Evolutionary conservation across 2,888 invertebrate species (phyloP).

Genomic region (Chaitophorus viminalis): DNA sequence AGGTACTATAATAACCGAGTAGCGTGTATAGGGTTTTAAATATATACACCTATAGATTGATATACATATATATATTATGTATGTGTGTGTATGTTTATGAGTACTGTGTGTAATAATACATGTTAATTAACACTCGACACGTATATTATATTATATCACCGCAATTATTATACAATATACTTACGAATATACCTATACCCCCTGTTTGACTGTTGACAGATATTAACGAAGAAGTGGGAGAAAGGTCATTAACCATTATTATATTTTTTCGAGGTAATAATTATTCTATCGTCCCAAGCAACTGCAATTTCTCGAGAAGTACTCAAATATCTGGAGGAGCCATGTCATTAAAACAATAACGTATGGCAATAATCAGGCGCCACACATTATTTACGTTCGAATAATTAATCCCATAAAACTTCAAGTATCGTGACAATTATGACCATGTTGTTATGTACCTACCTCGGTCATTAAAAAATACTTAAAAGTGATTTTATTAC

Average conservation of each 20-base stretch:
- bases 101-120: not conserved
- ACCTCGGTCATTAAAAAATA: constrained; percentile 24
- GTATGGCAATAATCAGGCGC: constrained; percentile 31
- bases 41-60: not conserved
- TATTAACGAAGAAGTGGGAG: constrained; percentile 28
- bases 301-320: constrained; percentile 9
- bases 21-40: too few relatives aligned
- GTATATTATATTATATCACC: not conserved
- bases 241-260: constrained; percentile 21
- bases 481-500: constrained; percentile 27
- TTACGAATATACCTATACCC: not conserved
- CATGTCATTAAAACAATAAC: constrained; percentile 8
- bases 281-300: not conserved
- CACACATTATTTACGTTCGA: constrained; percentile 40
- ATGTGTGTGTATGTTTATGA: not conserved
- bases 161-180: constrained; percentile 30
- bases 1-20: not conserved
- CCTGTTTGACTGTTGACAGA: constrained; percentile 25
- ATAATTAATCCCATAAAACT: constrained; percentile 28
- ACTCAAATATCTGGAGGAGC: constrained; percentile 30
- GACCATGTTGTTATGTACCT: constrained; percentile 14
- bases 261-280: constrained; percentile 43
- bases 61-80: not conserved
- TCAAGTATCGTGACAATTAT: constrained; percentile 31
- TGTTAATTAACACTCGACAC: constrained; percentile 37